These are phyloP conservation scores for Lophius americanus DNA, from an alignment of 2,797 vertebrate genomes.

Conservation along the genomic window DNA sequence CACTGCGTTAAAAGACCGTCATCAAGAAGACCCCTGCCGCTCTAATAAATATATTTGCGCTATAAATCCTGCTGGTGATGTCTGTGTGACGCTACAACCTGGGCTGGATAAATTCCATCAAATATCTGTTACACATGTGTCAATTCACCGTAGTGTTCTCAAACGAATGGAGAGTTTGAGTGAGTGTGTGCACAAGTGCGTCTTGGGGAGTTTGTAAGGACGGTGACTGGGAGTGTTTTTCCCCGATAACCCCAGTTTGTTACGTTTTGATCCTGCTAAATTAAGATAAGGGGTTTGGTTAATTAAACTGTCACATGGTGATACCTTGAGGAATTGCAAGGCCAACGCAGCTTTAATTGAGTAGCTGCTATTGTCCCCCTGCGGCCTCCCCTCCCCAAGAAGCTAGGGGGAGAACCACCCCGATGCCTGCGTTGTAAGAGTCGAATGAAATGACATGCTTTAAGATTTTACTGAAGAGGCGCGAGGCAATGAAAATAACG, in stretches of 20 bases:
- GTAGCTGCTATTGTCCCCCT: conserved; percentile 77
- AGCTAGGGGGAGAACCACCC: conserved; percentile 33
- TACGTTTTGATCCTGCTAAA: conserved; percentile 83
- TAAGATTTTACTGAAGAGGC: conserved; percentile 33
- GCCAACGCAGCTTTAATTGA: conserved; percentile 83
- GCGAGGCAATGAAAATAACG: conserved; percentile 1
- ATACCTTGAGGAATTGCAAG: conserved; percentile 82
- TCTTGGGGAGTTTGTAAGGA: conserved; percentile 46
- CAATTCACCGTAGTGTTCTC: conserved; percentile 12
- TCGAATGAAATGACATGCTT: conserved; percentile 24
- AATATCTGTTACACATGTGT: conserved; percentile 23
- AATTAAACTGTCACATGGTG: conserved; percentile 87
- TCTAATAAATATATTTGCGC: conserved; percentile 28
- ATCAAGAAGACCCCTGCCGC: conserved; percentile 36
- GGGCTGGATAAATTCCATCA: conserved; percentile 23
- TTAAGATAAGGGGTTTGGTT: conserved; percentile 85
- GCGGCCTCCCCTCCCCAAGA: conserved; percentile 42
- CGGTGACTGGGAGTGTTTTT: conserved; percentile 72
- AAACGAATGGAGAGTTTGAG: conserved; percentile 33
- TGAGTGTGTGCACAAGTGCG: conserved; percentile 10
- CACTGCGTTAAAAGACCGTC: conserved; percentile 16
- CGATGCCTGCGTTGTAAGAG: conserved; percentile 37
- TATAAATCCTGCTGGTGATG: conserved; percentile 20
- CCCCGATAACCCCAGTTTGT: conserved; percentile 80
- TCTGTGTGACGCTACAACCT: neutral